Conservation (phyloP, 2,888 invertebrate species). For the Mesorhabditis belari region DNA sequence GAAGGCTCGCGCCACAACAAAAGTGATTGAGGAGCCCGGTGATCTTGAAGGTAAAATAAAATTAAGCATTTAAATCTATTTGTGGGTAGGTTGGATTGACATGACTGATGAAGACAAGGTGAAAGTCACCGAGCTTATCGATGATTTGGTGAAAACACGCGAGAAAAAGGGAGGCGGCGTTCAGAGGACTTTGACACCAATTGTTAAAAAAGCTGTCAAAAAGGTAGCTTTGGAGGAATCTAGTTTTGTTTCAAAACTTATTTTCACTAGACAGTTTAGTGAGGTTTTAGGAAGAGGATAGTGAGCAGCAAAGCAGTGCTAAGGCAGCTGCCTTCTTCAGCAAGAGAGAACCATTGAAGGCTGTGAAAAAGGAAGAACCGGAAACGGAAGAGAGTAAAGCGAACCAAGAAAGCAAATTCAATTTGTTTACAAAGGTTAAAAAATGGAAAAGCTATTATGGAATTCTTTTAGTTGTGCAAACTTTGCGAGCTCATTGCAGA, state of each 20-base stretch:
- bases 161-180: constrained; percentile 13
- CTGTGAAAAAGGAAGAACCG: constrained; percentile 1
- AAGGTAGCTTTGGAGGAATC: too few relatives aligned
- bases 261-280: too few relatives aligned
- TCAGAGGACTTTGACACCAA: background rate
- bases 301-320: too few relatives aligned
- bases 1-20: constrained; percentile 73
- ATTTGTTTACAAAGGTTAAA: constrained; percentile 21
- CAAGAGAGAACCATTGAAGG: constrained; percentile 8
- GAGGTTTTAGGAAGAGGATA: too few relatives aligned
- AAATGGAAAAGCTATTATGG: too few relatives aligned
- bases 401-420: constrained; percentile 21
- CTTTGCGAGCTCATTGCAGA: constrained; percentile 29
- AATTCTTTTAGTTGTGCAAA: constrained; percentile 21
- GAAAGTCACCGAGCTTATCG: constrained; percentile 22
- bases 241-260: too few relatives aligned
- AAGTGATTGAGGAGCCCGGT: constrained; percentile 69
- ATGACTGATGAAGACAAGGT: constrained; percentile 17
- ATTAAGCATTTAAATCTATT: background rate
- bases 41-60: constrained; percentile 68
- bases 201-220: too few relatives aligned
- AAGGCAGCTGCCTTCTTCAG: constrained; percentile 8
- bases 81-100: constrained; percentile 13
- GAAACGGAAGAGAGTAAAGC: constrained; percentile 2
- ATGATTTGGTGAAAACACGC: constrained; percentile 19